Percentiles rank a stretch among this genome's conserved stretches.
Conservation (phyloP, 2,797 vertebrate species). For the Nyctibius grandis region DNA sequence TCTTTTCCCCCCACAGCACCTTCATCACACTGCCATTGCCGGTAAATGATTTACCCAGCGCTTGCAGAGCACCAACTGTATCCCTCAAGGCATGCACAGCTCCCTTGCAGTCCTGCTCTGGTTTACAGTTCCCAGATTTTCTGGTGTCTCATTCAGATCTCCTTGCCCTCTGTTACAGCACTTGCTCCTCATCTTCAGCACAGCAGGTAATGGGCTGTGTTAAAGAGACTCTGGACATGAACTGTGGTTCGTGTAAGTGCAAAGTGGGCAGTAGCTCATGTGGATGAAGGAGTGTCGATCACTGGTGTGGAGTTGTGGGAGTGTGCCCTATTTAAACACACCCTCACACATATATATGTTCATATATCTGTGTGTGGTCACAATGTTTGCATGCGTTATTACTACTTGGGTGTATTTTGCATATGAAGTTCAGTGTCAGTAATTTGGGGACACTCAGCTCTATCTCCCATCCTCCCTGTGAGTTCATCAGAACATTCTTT, state of each 20-base stretch:
- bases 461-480: background rate
- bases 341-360: background rate
- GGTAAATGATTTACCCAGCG: constrained; percentile 45
- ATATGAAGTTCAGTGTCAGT: background rate
- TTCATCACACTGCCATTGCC: background rate
- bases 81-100: background rate
- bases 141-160: background rate
- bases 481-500: background rate
- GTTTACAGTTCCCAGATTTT: background rate
- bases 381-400: background rate
- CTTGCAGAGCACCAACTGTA: background rate
- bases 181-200: background rate
- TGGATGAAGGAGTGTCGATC: background rate
- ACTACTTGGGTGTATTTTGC: background rate
- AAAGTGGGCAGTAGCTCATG: background rate
- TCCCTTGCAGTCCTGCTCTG: background rate
- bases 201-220: background rate
- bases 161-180: background rate
- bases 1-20: background rate
- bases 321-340: background rate
- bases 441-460: background rate
- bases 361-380: background rate
- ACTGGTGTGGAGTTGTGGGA: background rate
- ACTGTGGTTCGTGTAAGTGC: background rate
- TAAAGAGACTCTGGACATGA: background rate